Percentiles rank a stretch among this genome's conserved stretches.
Evolutionary conservation across 1,140 invertebrate genomes (phyloP).

Genomic region (Condylostylus longicornis): DNA sequence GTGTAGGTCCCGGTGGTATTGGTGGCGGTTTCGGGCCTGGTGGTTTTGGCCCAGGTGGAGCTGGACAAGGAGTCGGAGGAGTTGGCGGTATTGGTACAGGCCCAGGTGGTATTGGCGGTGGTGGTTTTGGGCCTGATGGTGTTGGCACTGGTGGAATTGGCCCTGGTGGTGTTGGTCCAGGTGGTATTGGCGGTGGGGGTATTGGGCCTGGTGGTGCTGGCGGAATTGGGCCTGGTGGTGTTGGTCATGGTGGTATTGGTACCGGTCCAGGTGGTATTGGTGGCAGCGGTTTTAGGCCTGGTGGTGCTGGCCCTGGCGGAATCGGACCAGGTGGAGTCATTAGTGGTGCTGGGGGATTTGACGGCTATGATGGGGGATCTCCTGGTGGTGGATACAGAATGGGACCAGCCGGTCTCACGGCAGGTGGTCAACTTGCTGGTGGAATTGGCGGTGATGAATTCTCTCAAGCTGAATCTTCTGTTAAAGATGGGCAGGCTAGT

Average conservation of each 20-base stretch:
- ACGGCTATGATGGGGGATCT: constrained; percentile 6
- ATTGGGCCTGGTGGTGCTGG: constrained; percentile 7
- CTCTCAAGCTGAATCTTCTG: constrained; percentile 54
- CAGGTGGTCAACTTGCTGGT: background rate
- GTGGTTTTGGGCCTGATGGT: constrained; percentile 7
- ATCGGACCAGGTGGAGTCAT: constrained; percentile 7
- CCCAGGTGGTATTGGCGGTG: constrained; percentile 4
- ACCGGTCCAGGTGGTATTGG: constrained; percentile 7
- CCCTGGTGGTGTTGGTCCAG: background rate
- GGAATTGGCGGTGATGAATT: constrained; percentile 42
- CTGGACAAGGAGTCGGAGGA: constrained; percentile 1
- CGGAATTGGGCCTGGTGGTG: constrained; percentile 1
- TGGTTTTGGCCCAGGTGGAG: constrained; percentile 3
- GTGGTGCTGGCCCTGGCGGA: constrained; percentile 4
- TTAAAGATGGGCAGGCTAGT: constrained; percentile 53
- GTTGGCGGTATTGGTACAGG: constrained; percentile 4
- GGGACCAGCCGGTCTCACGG: background rate
- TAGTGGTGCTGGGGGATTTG: constrained; percentile 4
- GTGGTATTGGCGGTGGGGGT: constrained; percentile 6
- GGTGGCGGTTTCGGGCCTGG: constrained; percentile 9
- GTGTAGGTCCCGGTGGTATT: constrained; percentile 3
- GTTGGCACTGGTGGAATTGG: constrained; percentile 7
- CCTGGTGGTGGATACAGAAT: constrained; percentile 8
- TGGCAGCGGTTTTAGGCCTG: constrained; percentile 1
- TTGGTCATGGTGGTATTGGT: constrained; percentile 8